Base-by-base conservation (phyloP, 2,888 invertebrate genomes). In the Drosophila macrospina region DNA sequence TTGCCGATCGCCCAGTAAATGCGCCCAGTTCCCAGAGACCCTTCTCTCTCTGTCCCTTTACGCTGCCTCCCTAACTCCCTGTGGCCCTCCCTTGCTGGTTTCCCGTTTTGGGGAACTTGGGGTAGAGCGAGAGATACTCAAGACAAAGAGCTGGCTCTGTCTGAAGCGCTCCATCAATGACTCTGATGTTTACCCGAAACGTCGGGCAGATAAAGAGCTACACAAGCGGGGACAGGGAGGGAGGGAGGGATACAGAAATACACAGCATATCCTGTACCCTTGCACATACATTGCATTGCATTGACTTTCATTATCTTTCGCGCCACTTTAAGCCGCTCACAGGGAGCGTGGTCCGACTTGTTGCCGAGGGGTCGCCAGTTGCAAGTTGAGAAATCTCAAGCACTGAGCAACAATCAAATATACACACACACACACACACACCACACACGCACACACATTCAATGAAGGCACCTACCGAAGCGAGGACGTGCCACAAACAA, bases 241-340 rank as follows among this genome's bases (percentile, higher is more conserved):
- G 8, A 7, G 24, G 41, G 24, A 41, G 51, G 30, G n/a, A 32
- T 73, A 44, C 30, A 42, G 54, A 44, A 32, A 44, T 57, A 61
- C 16, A 59, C 42, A 50, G 74, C 79, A 77, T 88, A 85, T 85
- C 84, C 84, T 85, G 84, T 88, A 86, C 88, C 88, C 88, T 85
- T 88, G 84, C 78, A 30, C 77, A 85, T 80, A 20, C 20, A 20
- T 20, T 20, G 50, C 61, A 55, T 85, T 85, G 85, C 61, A 61
- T 85, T 85, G 85, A 88, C 85, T 88, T 88, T 86, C 88, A 85
- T 88, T 85, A 85, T 88, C 88, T 86, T 62, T 68, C 75, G 83
- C 82, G 78, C 85, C 83, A 82, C 85, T 82, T 85, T 80, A 74
- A 69, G 78, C 67, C 79, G 47, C 47, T 47, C 28, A 20, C 20